phyloP scores from a whole-genome alignment of 2,888 invertebrate genomes.

The Venusia cambrica region DNA sequence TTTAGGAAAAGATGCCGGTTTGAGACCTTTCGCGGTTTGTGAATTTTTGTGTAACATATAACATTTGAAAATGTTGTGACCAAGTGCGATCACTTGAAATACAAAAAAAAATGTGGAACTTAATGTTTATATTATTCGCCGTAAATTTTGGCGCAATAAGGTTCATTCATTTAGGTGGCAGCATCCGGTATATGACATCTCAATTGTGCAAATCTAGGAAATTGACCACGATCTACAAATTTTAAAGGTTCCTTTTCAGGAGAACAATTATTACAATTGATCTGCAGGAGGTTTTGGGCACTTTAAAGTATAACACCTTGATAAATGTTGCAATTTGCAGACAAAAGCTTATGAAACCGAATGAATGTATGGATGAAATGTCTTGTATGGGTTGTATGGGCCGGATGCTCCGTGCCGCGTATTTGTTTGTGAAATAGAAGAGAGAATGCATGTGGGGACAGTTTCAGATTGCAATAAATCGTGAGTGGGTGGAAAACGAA shows the following conservation, averaged over 20 bases:
- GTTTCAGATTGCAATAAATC: constrained; percentile 75
- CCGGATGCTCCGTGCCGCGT: constrained; percentile 66
- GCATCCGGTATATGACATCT: constrained; percentile 39
- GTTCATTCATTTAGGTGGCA: constrained; percentile 17
- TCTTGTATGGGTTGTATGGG: constrained; percentile 44
- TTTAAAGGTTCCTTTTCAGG: too few species aligned
- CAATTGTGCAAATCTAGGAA: constrained; percentile 45
- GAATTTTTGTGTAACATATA: too few species aligned
- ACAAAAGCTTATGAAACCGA: constrained; percentile 41
- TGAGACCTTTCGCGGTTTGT: too few species aligned
- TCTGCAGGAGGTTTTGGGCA: constrained; percentile 1
- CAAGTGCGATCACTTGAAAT: too few species aligned
- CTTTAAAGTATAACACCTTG: constrained; percentile 30
- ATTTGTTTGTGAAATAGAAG: constrained; percentile 53
- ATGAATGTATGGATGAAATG: constrained; percentile 29
- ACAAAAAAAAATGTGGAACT: too few species aligned
- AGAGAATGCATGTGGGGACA: constrained; percentile 68
- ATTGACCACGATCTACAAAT: too few species aligned
- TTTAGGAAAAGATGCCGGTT: too few species aligned
- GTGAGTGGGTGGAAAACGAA: constrained; percentile 59
- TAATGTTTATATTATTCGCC: too few species aligned
- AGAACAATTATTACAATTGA: too few species aligned
- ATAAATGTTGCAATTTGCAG: constrained; percentile 36
- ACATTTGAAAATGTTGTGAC: too few species aligned
- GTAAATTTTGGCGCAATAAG: too few species aligned